Conservation (phyloP, 2,888 invertebrate genomes). For the Petrolisthes manimaculis region DNA sequence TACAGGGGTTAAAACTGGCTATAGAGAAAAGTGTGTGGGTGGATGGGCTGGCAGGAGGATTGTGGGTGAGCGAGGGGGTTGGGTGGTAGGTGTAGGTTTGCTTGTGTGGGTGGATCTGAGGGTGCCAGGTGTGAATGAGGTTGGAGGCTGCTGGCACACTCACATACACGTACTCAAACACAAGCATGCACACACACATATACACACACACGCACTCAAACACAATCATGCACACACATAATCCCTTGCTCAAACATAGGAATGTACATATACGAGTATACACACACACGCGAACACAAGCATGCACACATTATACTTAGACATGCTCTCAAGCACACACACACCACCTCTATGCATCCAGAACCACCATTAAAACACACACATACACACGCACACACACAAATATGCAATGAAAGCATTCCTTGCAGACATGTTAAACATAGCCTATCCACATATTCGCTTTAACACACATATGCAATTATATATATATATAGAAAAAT, state of each 20-base stretch:
- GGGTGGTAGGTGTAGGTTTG: too few species aligned
- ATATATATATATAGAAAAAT: too few species aligned
- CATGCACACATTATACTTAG: neutral
- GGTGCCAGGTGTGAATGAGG: too few species aligned
- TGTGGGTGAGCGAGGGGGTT: too few species aligned
- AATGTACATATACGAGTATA: conserved; percentile 1
- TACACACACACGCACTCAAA: neutral
- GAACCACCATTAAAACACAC: neutral
- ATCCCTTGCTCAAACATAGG: neutral
- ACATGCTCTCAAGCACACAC: conserved; percentile 19
- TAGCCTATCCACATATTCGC: too few species aligned
- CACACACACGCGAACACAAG: neutral
- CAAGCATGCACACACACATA: neutral
- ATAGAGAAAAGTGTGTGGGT: too few species aligned
- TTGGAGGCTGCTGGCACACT: neutral
- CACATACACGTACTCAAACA: neutral
- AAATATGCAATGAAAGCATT: neutral
- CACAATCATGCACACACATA: neutral
- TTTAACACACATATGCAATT: too few species aligned
- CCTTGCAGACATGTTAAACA: too few species aligned
- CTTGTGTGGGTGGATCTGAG: too few species aligned
- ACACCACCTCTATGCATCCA: neutral
- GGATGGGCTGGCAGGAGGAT: too few species aligned
- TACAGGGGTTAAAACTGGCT: too few species aligned
- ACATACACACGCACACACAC: conserved; percentile 28